Evolutionary conservation across 2,113 vertebrate genomes (phyloP), one percentile per base, ranked within the genome.

Genomic region (Xiphias gladius): DNA sequence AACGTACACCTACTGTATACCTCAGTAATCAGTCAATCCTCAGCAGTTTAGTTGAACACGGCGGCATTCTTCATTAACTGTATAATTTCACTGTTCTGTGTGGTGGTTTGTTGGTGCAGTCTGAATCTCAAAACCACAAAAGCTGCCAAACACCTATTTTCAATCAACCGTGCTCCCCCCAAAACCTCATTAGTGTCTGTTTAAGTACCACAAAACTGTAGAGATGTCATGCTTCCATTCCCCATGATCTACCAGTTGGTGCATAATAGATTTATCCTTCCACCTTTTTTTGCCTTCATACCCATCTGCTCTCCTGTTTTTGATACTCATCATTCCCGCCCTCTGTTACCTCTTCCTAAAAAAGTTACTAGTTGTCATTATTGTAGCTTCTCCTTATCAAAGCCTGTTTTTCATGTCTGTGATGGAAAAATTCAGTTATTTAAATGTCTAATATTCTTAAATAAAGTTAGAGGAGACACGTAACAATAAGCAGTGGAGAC

Each of bases 21-120:
- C 92, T 94, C 91, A 91, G 76, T 79, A 81, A 83, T 84, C 67
- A 64, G 69, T 78, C 64, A 75, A 67, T 90, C 88, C 85, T 93
- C 90, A 91, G 80, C 80, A 82, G 78, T 85, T 83, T 73, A 86
- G 50, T 64, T 67, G 58, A 72, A 71, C 46, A 79, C 32, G 12
- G 59, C 50, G 52, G 72, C 73, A 76, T 76, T 80, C 68, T 63
- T 32, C 37, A 65, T 86, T 75, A n/a, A 65, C 54, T 63, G 74
- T 37, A 35, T 66, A 11, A 32, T 32, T 26, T 86, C 79, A 13
- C 35, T 68, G 67, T 50, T 85, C 30, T 59, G 73, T 59, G 43
- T 52, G 1, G 11, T 80, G 61, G n/a, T 79, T 78, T 57, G 19
- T 65, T 58, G 37, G 65, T 77, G 32, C 22, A 50, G 7, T 79